Percentiles rank a stretch among this genome's conserved stretches.
These are phyloP conservation scores for Coronaproctus castanopsis DNA, from an alignment of 2,888 invertebrate species.

Conservation along the genomic window DNA sequence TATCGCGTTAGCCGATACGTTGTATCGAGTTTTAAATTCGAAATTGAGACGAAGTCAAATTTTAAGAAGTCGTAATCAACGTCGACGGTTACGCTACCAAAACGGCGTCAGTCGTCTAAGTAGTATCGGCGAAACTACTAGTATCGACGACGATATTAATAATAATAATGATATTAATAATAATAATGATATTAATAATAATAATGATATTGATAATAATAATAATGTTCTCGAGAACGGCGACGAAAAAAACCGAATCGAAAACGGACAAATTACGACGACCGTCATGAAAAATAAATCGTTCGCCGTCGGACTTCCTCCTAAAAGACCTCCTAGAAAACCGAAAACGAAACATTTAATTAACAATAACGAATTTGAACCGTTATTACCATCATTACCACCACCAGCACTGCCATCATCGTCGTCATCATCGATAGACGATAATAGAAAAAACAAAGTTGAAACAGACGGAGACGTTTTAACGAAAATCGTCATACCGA, in stretches of 20 bases:
- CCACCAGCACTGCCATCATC: constrained; percentile 6
- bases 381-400: neutral
- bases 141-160: neutral
- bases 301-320: constrained; percentile 25
- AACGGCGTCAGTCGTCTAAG: neutral
- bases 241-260: neutral
- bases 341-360: constrained; percentile 35
- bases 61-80: neutral
- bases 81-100: neutral
- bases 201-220: too few relatives aligned
- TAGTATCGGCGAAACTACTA: constrained; percentile 8
- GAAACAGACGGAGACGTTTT: constrained; percentile 38
- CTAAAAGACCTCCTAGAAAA: constrained; percentile 51
- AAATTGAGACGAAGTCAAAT: constrained; percentile 4
- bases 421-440: neutral
- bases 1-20: constrained; percentile 71
- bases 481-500: constrained; percentile 66
- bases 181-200: too few relatives aligned
- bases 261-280: neutral
- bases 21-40: constrained; percentile 70
- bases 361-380: constrained; percentile 22
- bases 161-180: too few relatives aligned
- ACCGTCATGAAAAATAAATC: neutral
- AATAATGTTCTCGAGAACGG: too few relatives aligned
- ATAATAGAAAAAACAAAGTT: neutral